Evolutionary conservation across 2,113 vertebrate species (phyloP).

Genomic region (Colossoma macropomum): DNA sequence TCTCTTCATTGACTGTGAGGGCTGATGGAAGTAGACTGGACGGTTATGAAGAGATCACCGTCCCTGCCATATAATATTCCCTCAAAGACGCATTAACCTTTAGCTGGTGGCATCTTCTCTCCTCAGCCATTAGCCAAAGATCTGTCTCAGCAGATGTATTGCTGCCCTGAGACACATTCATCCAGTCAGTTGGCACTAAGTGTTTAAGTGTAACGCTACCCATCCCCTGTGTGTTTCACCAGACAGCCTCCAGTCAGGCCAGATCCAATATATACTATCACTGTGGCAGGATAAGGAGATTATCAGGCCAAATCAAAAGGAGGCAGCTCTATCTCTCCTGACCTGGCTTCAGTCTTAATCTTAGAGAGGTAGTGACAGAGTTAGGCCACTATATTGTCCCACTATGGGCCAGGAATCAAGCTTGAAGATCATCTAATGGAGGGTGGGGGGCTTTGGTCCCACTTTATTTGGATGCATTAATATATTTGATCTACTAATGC

Average conservation of each 20-base stretch:
- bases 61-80: slow-evolving; percentile 62
- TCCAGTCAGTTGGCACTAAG: slow-evolving; percentile 76
- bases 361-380: slow-evolving; percentile 30
- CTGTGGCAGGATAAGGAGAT: slow-evolving; percentile 70
- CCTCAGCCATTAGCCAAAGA: slow-evolving; percentile 79
- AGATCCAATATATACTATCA: slow-evolving; percentile 77
- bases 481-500: neutral
- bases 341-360: slow-evolving; percentile 62
- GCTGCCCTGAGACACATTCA: slow-evolving; percentile 75
- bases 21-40: slow-evolving; percentile 58
- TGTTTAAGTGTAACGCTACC: slow-evolving; percentile 80
- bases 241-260: slow-evolving; percentile 71
- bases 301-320: slow-evolving; percentile 66
- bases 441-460: neutral
- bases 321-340: slow-evolving; percentile 53
- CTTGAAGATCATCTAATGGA: slow-evolving; percentile 36
- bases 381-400: slow-evolving; percentile 22
- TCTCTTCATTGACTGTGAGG: slow-evolving; percentile 40
- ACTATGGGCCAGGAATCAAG: slow-evolving; percentile 46
- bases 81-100: slow-evolving; percentile 76
- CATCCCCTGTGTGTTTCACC: slow-evolving; percentile 74
- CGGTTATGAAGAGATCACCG: slow-evolving; percentile 70
- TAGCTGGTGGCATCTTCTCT: slow-evolving; percentile 70
- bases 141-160: slow-evolving; percentile 77
- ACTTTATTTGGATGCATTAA: neutral